Base-by-base conservation (phyloP, 2,113 vertebrate species). In the Gopherus flavomarginatus region DNA sequence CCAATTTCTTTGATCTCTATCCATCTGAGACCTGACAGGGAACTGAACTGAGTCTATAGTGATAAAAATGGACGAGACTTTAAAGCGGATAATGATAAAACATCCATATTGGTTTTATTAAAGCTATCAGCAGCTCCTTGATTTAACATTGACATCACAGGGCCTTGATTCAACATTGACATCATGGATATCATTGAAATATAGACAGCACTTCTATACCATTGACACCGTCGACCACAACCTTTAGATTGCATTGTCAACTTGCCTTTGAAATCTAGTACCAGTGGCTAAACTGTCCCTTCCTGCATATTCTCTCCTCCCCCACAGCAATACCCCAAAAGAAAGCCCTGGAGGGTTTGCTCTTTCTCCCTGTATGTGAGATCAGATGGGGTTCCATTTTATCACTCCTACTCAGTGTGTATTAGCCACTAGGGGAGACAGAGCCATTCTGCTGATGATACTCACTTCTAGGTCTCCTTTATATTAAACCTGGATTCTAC, bases 71-170 rank as follows among this genome's bases (percentile, higher is more conserved):
- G 91, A 65, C 17, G 16, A 94, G 89, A 94, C 82, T 49, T 91
- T 5, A 29, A 93, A 95, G 78, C 81, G 85, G 82, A 95, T 65
- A 42, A 31, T 80, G 72, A 77, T 90, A 89, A 95, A 95, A 72
- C 5, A 89, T 49, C 35, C 78, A 78, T 19, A 87, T 11, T 65
- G 35, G 86, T 95, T 94, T 94, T 87, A 94, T 89, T 90, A 56
- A 38, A 69, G 42, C 8, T 88, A 89, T 82, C 38, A 89, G 14
- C 1, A 56, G 54, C 54, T 56, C 54, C 24, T 49, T 49, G 47
- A 49, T 49, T 49, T 11, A 49, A 49, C 47, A 49, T 11, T 31
- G 22, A 54, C 27, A 47, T 8, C 10, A 52, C 42, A 11, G 83
- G 86, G 78, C 10, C 31, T 79, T 83, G 44, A 87, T 12, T 88